Percentiles rank a stretch among this genome's conserved stretches.
Conservation (phyloP, 1,140 invertebrate genomes). For the Pogonomyrmex californicus region DNA sequence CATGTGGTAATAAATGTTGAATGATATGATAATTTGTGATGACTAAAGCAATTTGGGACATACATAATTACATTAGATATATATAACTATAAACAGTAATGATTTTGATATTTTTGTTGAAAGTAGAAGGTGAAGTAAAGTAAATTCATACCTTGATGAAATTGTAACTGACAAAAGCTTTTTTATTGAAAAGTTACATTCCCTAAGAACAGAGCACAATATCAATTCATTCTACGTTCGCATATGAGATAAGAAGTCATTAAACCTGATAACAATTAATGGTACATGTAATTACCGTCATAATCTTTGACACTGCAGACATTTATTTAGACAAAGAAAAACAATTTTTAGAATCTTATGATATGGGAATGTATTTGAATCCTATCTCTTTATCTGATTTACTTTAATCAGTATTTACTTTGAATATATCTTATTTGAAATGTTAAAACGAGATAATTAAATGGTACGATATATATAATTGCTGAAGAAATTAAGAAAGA, state of each 20-base stretch:
- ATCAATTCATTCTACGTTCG: neutral
- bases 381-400: neutral
- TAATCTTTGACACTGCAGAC: neutral
- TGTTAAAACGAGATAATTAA: neutral
- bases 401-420: neutral
- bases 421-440: neutral
- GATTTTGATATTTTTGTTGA: neutral
- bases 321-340: neutral
- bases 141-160: neutral
- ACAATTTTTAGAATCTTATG: neutral
- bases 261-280: constrained; percentile 30
- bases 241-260: constrained; percentile 15
- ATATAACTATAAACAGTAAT: neutral
- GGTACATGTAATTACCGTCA: neutral
- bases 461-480: neutral
- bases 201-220: neutral
- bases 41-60: neutral
- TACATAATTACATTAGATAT: neutral
- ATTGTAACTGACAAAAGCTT: neutral
- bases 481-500: neutral
- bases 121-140: neutral
- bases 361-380: neutral
- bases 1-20: neutral
- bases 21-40: neutral
- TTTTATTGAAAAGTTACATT: neutral